These are phyloP conservation scores for Philopotamus ludificatus DNA, from an alignment of 1,140 invertebrate genomes.

Conservation along the genomic window DNA sequence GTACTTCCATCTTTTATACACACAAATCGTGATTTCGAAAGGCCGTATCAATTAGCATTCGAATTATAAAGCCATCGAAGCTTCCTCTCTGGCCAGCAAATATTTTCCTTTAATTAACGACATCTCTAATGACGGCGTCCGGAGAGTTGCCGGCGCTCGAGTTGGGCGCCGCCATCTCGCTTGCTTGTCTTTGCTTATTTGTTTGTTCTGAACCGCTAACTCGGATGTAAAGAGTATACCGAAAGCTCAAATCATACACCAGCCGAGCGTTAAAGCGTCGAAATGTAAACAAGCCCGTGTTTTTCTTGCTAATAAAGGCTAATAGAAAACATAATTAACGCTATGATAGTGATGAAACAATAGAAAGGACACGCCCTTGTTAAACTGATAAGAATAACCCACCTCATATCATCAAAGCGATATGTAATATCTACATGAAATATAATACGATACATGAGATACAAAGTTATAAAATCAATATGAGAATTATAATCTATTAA, in stretches of 20 bases:
- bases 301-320: not conserved
- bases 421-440: too few relatives aligned
- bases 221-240: not conserved
- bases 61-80: not conserved
- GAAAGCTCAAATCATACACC: not conserved
- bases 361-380: too few relatives aligned
- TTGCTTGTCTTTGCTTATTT: constrained; percentile 15
- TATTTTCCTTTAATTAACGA: constrained; percentile 27
- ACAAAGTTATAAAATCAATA: too few relatives aligned
- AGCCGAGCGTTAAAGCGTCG: not conserved
- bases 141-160: not conserved
- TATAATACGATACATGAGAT: too few relatives aligned
- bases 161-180: not conserved
- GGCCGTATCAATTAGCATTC: constrained; percentile 17
- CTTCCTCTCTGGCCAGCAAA: constrained; percentile 8
- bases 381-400: too few relatives aligned
- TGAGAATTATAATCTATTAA: too few relatives aligned
- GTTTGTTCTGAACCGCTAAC: constrained; percentile 1
- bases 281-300: not conserved
- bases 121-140: constrained; percentile 10
- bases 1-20: too few relatives aligned
- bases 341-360: not conserved
- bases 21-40: too few relatives aligned
- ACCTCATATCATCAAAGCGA: too few relatives aligned
- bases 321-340: not conserved